Conservation (phyloP, 2,113 vertebrate genomes). For the Platichthys stellatus region DNA sequence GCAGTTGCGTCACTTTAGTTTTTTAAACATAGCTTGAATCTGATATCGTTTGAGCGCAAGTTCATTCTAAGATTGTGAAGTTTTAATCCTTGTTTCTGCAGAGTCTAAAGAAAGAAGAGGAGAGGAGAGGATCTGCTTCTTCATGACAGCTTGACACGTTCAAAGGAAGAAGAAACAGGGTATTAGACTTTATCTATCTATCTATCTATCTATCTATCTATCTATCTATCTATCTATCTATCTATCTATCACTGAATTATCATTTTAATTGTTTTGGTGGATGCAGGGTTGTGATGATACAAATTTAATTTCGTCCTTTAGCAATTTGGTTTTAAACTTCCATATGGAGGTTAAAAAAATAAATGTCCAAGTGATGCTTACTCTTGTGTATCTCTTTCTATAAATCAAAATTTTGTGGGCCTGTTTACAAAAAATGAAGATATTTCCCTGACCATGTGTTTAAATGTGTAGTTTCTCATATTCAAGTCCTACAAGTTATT, state of each 20-base stretch:
- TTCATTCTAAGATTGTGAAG: slow-evolving; percentile 13
- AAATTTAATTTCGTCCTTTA: too few species aligned
- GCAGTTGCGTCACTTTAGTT: too few species aligned
- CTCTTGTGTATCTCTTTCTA: background rate
- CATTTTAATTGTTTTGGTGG: too few species aligned
- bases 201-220: slow-evolving; percentile 3
- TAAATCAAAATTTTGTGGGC: background rate
- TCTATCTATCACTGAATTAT: slow-evolving; percentile 6
- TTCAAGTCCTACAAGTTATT: background rate
- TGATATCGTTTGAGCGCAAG: background rate
- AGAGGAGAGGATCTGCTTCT: slow-evolving; percentile 12
- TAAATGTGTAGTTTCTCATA: background rate
- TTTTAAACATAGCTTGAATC: slow-evolving; percentile 15
- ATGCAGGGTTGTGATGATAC: too few species aligned
- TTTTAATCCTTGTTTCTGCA: slow-evolving; percentile 42
- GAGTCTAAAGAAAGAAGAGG: slow-evolving; percentile 11
- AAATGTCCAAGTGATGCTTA: background rate
- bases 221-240: slow-evolving; percentile 19
- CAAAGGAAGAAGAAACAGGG: slow-evolving; percentile 44
- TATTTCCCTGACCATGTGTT: background rate
- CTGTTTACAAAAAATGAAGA: background rate
- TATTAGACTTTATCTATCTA: slow-evolving; percentile 31
- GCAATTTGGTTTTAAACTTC: too few species aligned
- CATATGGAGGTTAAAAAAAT: background rate
- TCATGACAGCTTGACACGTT: slow-evolving; percentile 30